These are phyloP conservation scores for Ceyx margarethae DNA, from an alignment of 2,113 vertebrate genomes.

Conservation along the genomic window DNA sequence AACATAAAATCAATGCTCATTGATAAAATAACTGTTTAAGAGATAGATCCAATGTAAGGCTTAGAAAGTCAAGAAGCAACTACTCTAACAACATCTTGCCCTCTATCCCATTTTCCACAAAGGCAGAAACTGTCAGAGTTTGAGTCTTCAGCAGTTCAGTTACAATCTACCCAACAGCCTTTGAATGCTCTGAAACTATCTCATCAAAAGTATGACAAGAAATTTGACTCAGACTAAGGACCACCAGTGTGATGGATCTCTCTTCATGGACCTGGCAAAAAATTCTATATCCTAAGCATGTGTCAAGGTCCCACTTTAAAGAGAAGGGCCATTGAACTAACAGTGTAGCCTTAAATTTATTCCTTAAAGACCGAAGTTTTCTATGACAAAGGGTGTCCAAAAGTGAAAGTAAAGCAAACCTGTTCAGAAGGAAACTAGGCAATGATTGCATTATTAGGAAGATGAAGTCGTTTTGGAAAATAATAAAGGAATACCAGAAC, in stretches of 20 bases:
- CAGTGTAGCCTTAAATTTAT: neutral
- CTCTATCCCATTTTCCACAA: neutral
- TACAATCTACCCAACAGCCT: neutral
- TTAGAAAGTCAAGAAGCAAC: neutral
- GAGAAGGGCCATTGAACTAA: neutral
- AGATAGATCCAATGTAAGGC: neutral
- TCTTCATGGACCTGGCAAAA: neutral
- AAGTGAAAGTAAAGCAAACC: neutral
- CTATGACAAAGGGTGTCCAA: neutral
- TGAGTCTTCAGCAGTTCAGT: neutral
- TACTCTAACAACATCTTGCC: neutral
- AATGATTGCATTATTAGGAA: neutral
- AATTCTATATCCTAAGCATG: neutral
- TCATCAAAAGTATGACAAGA: neutral
- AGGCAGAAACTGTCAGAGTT: neutral
- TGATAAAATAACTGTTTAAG: neutral
- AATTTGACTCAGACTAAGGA: neutral
- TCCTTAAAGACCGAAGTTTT: neutral
- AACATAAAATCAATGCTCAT: rapidly evolving
- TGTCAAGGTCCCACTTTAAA: neutral
- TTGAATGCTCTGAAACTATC: neutral
- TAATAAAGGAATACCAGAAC: neutral
- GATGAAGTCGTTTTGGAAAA: neutral
- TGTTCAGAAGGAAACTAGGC: neutral
- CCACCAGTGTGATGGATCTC: neutral